Evolutionary conservation across 2,888 invertebrate genomes (phyloP).

Genomic region (Calameuta filiformis): DNA sequence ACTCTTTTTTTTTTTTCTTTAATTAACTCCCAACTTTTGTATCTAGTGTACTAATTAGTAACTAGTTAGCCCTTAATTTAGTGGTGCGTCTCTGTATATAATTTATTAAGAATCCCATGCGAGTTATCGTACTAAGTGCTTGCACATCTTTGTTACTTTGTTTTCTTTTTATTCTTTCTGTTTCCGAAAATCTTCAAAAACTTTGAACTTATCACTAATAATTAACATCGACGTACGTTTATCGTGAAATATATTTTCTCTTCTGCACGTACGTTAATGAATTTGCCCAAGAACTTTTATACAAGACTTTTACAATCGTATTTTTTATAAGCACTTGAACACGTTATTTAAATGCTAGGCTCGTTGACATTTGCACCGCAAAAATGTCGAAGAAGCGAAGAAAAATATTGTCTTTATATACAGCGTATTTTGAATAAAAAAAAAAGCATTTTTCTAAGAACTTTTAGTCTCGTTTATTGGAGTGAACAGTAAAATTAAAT

Average conservation of each 20-base stretch:
- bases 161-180: background rate
- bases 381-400: background rate
- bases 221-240: background rate
- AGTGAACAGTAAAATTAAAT: background rate
- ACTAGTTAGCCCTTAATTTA: slow-evolving; percentile 19
- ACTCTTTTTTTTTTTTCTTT: background rate
- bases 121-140: background rate
- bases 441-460: background rate
- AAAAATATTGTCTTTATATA: background rate
- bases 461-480: background rate
- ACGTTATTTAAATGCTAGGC: background rate
- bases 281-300: background rate
- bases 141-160: background rate
- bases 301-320: background rate
- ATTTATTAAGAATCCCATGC: slow-evolving; percentile 20
- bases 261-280: background rate
- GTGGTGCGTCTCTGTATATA: slow-evolving; percentile 32
- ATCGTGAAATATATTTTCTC: background rate
- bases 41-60: slow-evolving; percentile 23
- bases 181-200: background rate
- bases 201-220: background rate
- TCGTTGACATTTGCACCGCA: background rate
- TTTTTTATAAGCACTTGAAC: background rate
- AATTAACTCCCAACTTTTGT: slow-evolving; percentile 5
- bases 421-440: background rate